Evolutionary conservation across 2,113 vertebrate species (phyloP), one percentile per base, ranked within the genome.

Genomic region (Phylloscopus trochilus): DNA sequence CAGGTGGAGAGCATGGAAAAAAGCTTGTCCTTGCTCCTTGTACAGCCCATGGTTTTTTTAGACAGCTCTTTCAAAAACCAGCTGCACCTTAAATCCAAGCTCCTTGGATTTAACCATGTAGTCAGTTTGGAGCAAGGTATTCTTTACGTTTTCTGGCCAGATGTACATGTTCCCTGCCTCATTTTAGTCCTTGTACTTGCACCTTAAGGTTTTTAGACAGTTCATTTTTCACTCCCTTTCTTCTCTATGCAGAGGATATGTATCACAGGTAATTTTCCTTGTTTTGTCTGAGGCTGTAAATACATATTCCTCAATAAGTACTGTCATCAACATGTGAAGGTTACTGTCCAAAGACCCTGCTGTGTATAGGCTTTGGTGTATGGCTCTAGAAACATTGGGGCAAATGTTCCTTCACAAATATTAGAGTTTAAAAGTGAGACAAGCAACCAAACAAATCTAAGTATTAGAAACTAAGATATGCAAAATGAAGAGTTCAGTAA

Each of bases 401-500:
- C 13, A 90, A 90, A 68, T 21, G 11, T 64, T 88, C 17, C 41
- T 81, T 72, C 68, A 72, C 31, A 53, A 78, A 35, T 7, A 4
- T 6, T 43, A 30, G 9, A 76, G 21, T 62, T 62, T 20, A 81
- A 81, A 85, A 62, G 13, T 26, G 28, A 74, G 17, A 80, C n/a
- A 76, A 92, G 49, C 10, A 43, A 52, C 24, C 5, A 87, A 22
- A 67, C 10, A 80, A 89, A 78, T 20, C 20, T 19, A 56, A 75
- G 43, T 56, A 82, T 30, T 49, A 84, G 41, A 79, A 59, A 64
- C 8, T 3, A 68, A 84, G 15, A 41, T 33, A 44, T 4, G 24
- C 17, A 81, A 68, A 87, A 78, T 13, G 33, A 91, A 84, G 24
- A 27, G 63, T 89, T 92, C 31, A 51, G 26, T 87, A 72, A 82